Base-by-base conservation (phyloP, 2,797 vertebrate species). In the Austrolebias charrua region DNA sequence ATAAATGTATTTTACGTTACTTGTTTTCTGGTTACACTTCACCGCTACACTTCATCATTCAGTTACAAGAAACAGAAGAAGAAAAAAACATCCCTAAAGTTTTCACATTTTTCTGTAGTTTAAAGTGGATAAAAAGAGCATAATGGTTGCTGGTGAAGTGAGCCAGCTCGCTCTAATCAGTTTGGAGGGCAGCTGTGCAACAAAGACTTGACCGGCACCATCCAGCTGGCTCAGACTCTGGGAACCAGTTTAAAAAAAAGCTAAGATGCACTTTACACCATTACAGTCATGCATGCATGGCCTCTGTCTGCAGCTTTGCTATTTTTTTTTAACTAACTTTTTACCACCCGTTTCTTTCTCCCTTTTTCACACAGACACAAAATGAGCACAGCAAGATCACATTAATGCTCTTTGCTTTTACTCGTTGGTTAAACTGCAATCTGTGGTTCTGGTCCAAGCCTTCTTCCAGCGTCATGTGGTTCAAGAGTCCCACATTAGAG, bases 161-260 rank as follows among this genome's bases (percentile, higher is more conserved):
- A 79, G 76, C 80, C 87, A 88, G 84, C 80, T 83, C 80, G 81
- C 85, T 88, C 84, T 86, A 91, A 92, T 93, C 88, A 87, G 84
- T 80, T 90, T 79, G 77, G 80, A 83, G 84, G 89, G 87, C 91
- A 92, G 93, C 91, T 93, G 89, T 90, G 87, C 49, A 75, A 84
- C 71, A 82, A 83, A 85, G 88, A 80, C 83, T 73, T 55, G 40
- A 75, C 76, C 75, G 78, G 81, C 71, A 82, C 69, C 77, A 84
- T 89, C 87, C 89, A 92, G 91, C 92, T 93, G 88, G 89, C 86
- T 84, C 81, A 60, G 78, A 83, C 82, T 91, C 89, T 92, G 91
- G 90, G 92, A 93, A 92, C 88, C 84, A 75, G 63, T 20, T n/a
- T n/a, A 24, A 40, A 86, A 63, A 64, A 78, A 73, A 61, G 64